phyloP scores from a whole-genome alignment of 2,113 vertebrate species.

The Phylloscopus whistleri region DNA sequence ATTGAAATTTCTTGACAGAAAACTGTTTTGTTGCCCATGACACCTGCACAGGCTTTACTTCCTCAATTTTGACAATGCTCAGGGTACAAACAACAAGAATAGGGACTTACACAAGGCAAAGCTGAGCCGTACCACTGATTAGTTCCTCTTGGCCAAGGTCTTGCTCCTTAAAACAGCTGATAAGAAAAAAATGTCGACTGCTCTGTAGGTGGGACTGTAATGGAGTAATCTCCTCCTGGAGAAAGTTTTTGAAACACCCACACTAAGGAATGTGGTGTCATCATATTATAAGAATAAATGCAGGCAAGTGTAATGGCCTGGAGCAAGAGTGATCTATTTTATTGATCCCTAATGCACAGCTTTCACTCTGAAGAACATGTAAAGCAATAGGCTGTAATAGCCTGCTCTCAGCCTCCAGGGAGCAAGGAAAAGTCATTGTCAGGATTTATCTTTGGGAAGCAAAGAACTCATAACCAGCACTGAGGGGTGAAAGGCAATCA shows the following conservation, averaged over 20 bases:
- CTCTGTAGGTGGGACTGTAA: not conserved
- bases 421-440: conserved; percentile 39
- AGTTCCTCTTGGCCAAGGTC: not conserved
- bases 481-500: conserved; percentile 5
- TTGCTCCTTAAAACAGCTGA: not conserved
- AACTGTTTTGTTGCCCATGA: not conserved
- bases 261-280: conserved; percentile 32
- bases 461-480: conserved; percentile 45
- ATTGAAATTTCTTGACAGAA: not conserved
- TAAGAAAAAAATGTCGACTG: not conserved
- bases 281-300: conserved; percentile 54
- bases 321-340: conserved; percentile 61
- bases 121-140: not conserved
- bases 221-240: not conserved
- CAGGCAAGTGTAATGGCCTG: conserved; percentile 52
- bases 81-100: not conserved
- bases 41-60: not conserved
- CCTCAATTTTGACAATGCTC: not conserved
- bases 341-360: conserved; percentile 57
- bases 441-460: conserved; percentile 61
- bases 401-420: conserved; percentile 37
- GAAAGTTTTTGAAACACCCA: conserved; percentile 5
- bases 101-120: not conserved
- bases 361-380: conserved; percentile 30
- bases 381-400: conserved; percentile 49